These are phyloP conservation scores for Propithecus perrieri DNA, from an alignment of 2,797 vertebrate species.

Conservation along the genomic window DNA sequence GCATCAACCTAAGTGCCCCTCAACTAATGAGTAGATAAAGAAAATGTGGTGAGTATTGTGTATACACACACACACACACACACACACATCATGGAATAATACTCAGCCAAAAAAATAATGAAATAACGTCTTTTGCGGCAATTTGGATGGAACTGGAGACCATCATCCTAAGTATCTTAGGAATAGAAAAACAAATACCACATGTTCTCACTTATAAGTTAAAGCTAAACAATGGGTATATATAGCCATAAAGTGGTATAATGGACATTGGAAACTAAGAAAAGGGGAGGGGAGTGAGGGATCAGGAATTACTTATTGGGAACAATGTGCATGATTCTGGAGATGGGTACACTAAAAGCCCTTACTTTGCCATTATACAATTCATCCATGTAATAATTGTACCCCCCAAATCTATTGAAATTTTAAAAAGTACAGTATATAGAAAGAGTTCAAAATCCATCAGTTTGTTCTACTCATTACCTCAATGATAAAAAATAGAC, in stretches of 20 bases:
- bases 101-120: background rate
- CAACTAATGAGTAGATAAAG: background rate
- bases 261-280: background rate
- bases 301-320: background rate
- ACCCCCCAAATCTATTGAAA: no score
- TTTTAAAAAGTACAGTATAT: background rate
- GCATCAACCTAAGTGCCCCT: background rate
- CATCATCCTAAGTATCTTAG: background rate
- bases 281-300: background rate
- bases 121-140: background rate
- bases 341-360: background rate
- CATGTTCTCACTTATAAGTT: background rate
- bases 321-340: background rate
- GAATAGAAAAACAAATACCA: background rate
- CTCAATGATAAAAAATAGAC: background rate
- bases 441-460: background rate
- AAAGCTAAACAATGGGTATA: background rate
- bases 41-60: background rate
- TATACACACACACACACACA: background rate
- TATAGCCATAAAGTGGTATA: background rate
- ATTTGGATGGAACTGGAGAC: background rate
- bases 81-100: background rate
- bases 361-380: background rate
- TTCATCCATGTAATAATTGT: background rate
- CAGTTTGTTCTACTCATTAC: background rate